These are phyloP conservation scores for Cyclophora albipunctata DNA, from an alignment of 2,888 invertebrate species.

Conservation along the genomic window DNA sequence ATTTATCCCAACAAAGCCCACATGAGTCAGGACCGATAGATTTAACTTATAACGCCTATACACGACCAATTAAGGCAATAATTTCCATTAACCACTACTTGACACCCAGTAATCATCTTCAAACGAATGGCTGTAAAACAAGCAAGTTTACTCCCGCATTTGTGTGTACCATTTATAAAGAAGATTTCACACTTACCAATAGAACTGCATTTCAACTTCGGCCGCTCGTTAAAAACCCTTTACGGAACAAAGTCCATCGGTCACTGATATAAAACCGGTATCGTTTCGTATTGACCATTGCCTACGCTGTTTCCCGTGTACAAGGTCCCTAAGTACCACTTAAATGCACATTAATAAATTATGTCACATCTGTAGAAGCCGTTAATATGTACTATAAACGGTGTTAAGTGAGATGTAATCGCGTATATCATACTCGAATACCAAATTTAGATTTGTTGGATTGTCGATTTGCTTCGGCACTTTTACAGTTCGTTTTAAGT, in stretches of 20 bases:
- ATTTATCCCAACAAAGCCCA: too few relatives aligned
- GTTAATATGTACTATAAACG: conserved; percentile 53
- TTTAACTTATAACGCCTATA: conserved; percentile 12
- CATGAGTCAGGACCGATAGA: too few relatives aligned
- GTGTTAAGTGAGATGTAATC: conserved; percentile 38
- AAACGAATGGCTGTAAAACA: conserved; percentile 42
- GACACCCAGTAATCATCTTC: conserved; percentile 48
- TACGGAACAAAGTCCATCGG: conserved; percentile 11
- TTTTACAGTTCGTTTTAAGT: conserved; percentile 2
- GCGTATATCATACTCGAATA: conserved; percentile 26
- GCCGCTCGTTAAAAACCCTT: background rate
- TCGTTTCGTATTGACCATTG: too few relatives aligned
- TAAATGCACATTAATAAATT: conserved; percentile 54
- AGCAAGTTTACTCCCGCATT: conserved; percentile 33
- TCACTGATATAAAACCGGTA: too few relatives aligned
- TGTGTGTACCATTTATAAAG: background rate
- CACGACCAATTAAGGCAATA: conserved; percentile 38
- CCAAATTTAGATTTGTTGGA: conserved; percentile 26
- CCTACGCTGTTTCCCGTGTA: too few relatives aligned
- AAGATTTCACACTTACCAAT: too few relatives aligned
- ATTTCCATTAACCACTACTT: conserved; percentile 49
- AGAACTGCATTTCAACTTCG: too few relatives aligned
- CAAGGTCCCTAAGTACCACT: conserved; percentile 47
- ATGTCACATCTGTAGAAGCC: conserved; percentile 44
- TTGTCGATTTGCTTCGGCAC: conserved; percentile 3